These are phyloP conservation scores for Mactra quadrangularis DNA, from an alignment of 1,140 invertebrate species.

Conservation along the genomic window DNA sequence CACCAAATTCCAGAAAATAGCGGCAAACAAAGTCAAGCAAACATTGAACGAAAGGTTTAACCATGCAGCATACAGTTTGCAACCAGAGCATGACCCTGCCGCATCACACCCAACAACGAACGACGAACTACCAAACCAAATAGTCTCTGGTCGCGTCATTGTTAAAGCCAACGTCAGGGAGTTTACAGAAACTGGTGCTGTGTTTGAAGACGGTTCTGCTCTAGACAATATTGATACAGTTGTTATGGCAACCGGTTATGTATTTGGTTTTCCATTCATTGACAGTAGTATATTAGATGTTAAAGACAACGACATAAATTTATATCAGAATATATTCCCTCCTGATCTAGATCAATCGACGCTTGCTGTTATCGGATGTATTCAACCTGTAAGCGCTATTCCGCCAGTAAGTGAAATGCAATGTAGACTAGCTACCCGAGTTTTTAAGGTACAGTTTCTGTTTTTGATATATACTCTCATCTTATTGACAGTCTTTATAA, in stretches of 20 bases:
- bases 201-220: conserved; percentile 81
- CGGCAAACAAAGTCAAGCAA: background rate
- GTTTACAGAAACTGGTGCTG: conserved; percentile 77
- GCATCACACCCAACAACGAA: conserved; percentile 85
- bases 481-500: no score
- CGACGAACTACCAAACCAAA: conserved; percentile 84
- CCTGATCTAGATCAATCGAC: conserved; percentile 80
- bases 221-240: conserved; percentile 74
- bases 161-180: conserved; percentile 77
- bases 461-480: no score
- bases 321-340: conserved; percentile 85
- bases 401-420: conserved; percentile 82
- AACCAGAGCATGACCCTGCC: conserved; percentile 83
- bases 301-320: conserved; percentile 79
- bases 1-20: background rate
- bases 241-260: conserved; percentile 78
- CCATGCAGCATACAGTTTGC: conserved; percentile 81
- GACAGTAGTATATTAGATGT: conserved; percentile 76
- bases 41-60: conserved; percentile 82
- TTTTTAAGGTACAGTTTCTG: conserved; percentile 73
- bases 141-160: conserved; percentile 83
- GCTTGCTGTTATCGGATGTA: conserved; percentile 85
- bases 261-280: conserved; percentile 76
- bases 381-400: conserved; percentile 85
- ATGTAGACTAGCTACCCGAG: conserved; percentile 66